Conservation (phyloP, 2,797 vertebrate genomes). For the Limnodromus scolopaceus region DNA sequence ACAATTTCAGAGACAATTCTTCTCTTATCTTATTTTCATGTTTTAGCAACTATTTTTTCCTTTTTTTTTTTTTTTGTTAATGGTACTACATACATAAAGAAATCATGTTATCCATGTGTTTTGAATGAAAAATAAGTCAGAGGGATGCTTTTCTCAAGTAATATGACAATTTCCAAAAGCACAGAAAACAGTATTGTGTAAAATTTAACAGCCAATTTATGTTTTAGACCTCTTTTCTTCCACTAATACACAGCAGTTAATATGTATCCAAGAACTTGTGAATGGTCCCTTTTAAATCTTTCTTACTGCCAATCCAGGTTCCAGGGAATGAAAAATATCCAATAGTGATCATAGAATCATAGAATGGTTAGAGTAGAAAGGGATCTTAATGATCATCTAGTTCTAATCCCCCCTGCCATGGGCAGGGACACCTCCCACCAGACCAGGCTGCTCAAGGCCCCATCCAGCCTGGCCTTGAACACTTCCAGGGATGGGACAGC, state of each 20-base stretch:
- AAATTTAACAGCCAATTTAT: not conserved
- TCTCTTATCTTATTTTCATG: not conserved
- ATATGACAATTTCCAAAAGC: not conserved
- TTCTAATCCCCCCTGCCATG: not conserved
- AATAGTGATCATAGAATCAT: not conserved
- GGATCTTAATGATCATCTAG: not conserved
- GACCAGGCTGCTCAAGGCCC: not conserved
- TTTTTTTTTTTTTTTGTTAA: not conserved
- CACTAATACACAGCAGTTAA: not conserved
- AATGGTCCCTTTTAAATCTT: not conserved
- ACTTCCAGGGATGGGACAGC: no score
- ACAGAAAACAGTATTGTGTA: not conserved
- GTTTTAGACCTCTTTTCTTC: not conserved
- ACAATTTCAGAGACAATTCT: not conserved
- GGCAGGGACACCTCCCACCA: not conserved
- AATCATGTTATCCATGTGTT: not conserved
- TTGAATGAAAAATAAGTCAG: not conserved
- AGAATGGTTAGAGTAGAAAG: not conserved
- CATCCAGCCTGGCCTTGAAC: not conserved
- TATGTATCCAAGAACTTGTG: fast-evolving
- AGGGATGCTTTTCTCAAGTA: not conserved
- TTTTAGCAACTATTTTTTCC: not conserved
- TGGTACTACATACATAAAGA: fast-evolving
- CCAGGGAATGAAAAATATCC: not conserved
- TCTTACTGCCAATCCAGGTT: not conserved